Conservation (phyloP, 1,140 invertebrate species). For the Apis florea region DNA sequence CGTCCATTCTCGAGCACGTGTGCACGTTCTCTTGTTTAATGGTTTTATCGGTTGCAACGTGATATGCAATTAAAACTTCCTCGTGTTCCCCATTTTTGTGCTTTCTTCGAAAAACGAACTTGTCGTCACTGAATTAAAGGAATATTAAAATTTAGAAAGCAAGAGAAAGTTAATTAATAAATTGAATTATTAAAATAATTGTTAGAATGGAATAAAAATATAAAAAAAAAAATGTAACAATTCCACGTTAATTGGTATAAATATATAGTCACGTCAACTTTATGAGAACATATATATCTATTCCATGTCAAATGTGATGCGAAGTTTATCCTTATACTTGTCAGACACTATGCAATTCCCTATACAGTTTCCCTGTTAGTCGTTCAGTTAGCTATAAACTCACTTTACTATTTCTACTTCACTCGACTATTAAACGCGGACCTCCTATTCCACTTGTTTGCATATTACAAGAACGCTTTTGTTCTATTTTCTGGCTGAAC, state of each 20-base stretch:
- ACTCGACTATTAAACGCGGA: neutral
- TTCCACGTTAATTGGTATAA: too few relatives aligned
- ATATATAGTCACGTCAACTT: too few relatives aligned
- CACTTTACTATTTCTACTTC: neutral
- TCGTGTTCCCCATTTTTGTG: neutral
- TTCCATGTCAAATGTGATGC: neutral
- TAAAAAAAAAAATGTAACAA: too few relatives aligned
- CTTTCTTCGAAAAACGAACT: neutral
- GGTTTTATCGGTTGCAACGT: conserved; percentile 19
- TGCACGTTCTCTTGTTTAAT: neutral
- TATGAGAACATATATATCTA: neutral
- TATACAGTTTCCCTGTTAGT: neutral
- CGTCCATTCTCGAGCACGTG: neutral
- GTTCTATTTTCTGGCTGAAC: neutral
- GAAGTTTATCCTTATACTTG: neutral
- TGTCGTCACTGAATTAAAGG: neutral
- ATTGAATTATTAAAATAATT: too few relatives aligned
- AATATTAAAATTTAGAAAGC: too few relatives aligned
- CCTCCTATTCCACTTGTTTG: neutral
- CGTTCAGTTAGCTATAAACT: neutral
- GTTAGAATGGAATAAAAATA: too few relatives aligned
- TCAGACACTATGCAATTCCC: neutral
- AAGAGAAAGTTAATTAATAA: too few relatives aligned
- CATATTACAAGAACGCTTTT: neutral
- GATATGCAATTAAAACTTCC: neutral